Evolutionary conservation across 2,888 invertebrate genomes (phyloP).

Genomic region (Nomada fabriciana): DNA sequence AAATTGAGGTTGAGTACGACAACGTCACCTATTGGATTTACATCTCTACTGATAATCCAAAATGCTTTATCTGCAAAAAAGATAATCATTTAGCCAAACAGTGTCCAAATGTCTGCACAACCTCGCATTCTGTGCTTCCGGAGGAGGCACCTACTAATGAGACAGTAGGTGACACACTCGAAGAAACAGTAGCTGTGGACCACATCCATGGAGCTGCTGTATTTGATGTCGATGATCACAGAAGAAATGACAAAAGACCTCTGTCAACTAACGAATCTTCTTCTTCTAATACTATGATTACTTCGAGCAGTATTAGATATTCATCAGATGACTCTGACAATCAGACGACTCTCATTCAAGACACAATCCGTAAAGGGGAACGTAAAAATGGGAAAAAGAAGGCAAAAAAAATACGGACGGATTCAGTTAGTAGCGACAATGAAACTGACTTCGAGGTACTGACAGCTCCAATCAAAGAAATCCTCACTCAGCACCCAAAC

Average conservation of each 20-base stretch:
- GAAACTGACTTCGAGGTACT: background rate
- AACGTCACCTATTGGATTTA: background rate
- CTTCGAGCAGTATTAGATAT: background rate
- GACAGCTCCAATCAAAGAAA: background rate
- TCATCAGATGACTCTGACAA: background rate
- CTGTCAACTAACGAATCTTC: background rate
- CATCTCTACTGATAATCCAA: background rate
- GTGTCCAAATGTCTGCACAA: background rate
- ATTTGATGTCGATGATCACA: background rate
- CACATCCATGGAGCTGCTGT: background rate
- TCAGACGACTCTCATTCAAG: background rate
- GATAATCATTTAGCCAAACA: background rate
- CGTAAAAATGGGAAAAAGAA: background rate
- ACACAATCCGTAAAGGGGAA: background rate
- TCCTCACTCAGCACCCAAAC: background rate
- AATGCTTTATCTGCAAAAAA: conserved; percentile 13
- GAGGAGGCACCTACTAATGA: background rate
- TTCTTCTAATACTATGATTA: background rate
- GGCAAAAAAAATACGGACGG: background rate
- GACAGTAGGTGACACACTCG: background rate
- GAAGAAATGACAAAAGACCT: background rate
- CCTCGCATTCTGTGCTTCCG: too few species aligned
- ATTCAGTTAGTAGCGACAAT: background rate
- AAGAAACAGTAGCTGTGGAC: background rate
- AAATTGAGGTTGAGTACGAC: background rate